These are phyloP conservation scores for Anoplolepis gracilipes DNA, from an alignment of 1,140 invertebrate species.

Conservation along the genomic window DNA sequence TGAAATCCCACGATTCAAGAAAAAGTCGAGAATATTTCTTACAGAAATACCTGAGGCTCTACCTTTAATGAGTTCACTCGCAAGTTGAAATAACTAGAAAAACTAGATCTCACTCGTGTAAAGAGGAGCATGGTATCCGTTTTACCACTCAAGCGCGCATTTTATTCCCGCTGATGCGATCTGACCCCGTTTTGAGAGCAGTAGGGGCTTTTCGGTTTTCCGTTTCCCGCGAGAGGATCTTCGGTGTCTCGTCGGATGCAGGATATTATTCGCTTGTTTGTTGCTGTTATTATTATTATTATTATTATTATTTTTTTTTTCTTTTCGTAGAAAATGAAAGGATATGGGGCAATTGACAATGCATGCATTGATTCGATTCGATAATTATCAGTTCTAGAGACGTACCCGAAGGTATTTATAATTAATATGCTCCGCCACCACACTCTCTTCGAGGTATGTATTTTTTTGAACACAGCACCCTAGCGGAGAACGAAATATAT, in stretches of 20 bases:
- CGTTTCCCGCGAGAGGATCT: neutral
- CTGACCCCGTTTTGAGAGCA: conserved; percentile 36
- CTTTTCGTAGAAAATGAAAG: conserved; percentile 46
- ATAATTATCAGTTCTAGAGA: conserved; percentile 58
- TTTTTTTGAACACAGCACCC: conserved; percentile 58
- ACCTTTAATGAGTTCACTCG: conserved; percentile 45
- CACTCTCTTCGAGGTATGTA: conserved; percentile 24
- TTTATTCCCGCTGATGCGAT: conserved; percentile 11
- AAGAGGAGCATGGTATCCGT: neutral
- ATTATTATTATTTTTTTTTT: no score
- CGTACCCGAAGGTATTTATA: conserved; percentile 56
- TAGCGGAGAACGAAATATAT: conserved; percentile 62
- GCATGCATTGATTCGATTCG: conserved; percentile 58
- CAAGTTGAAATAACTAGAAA: conserved; percentile 32
- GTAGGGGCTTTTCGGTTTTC: neutral
- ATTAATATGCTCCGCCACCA: conserved; percentile 47
- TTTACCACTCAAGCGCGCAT: conserved; percentile 37
- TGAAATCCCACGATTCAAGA: conserved; percentile 21
- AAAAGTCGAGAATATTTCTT: conserved; percentile 39
- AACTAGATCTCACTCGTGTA: conserved; percentile 31
- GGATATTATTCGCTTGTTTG: neutral
- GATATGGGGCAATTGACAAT: conserved; percentile 54
- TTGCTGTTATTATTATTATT: no score
- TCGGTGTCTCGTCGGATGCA: neutral
- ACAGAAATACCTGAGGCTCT: conserved; percentile 27